Percentiles rank a stretch among this genome's conserved stretches.
Conservation (phyloP, 2,113 vertebrate genomes). For the Girardinichthys multiradiatus region DNA sequence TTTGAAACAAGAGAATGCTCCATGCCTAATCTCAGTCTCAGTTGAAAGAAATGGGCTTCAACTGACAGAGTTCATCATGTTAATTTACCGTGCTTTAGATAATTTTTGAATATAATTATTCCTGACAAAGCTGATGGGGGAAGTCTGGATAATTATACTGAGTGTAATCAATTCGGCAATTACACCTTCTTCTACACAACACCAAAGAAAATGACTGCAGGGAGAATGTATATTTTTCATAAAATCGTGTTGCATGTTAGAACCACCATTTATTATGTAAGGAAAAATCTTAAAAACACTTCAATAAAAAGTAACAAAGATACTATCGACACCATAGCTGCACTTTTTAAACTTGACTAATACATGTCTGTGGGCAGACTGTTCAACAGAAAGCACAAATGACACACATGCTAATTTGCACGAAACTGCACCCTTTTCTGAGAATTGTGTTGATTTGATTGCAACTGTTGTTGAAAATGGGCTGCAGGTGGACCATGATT, state of each 20-base stretch:
- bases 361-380: slow-evolving; percentile 18
- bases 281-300: slow-evolving; percentile 11
- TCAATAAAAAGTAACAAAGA: slow-evolving; percentile 17
- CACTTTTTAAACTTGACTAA: slow-evolving; percentile 22
- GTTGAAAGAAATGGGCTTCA: background rate
- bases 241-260: background rate
- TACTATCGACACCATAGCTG: slow-evolving; percentile 27
- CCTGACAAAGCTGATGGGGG: background rate
- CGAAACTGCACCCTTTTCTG: slow-evolving; percentile 5
- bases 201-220: background rate
- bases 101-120: background rate
- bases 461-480: slow-evolving; percentile 38
- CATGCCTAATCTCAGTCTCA: too few species aligned
- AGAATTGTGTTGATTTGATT: slow-evolving; percentile 34
- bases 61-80: background rate
- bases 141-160: background rate
- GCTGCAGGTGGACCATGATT: slow-evolving; percentile 31
- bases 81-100: background rate
- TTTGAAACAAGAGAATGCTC: too few species aligned
- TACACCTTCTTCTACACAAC: slow-evolving; percentile 12
- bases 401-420: slow-evolving; percentile 31
- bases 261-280: slow-evolving; percentile 2
- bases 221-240: background rate
- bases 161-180: slow-evolving; percentile 12
- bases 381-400: slow-evolving; percentile 42